Conservation (phyloP, 2,797 vertebrate species). For the Pteropus rufus region DNA sequence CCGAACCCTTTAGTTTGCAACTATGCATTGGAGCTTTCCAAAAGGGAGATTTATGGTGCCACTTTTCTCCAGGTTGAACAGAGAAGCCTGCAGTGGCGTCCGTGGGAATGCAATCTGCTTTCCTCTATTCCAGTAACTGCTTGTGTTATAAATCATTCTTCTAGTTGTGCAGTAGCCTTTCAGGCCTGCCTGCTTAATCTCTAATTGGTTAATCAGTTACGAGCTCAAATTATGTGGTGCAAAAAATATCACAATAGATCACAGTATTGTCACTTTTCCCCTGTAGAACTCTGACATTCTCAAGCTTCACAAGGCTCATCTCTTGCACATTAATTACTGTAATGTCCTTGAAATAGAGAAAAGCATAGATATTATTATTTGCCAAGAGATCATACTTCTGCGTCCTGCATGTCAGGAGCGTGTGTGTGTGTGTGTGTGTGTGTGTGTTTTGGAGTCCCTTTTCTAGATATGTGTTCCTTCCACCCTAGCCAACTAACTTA, state of each 20-base stretch:
- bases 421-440: background rate
- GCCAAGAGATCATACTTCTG: conserved; percentile 10
- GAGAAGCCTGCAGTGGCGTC: background rate
- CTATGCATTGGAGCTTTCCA: background rate
- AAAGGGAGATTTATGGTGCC: background rate
- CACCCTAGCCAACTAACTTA: background rate
- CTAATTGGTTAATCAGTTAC: conserved; percentile 65
- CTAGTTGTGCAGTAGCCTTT: conserved; percentile 23
- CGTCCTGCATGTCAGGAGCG: background rate
- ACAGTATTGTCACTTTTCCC: conserved; percentile 3
- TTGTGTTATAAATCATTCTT: conserved; percentile 54
- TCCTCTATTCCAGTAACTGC: background rate
- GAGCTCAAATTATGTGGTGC: conserved; percentile 15
- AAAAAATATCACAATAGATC: conserved; percentile 59
- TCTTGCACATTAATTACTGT: conserved; percentile 12
- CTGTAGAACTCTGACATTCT: conserved; percentile 46
- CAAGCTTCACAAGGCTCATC: background rate
- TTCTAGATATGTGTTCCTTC: background rate
- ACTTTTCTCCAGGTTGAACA: background rate
- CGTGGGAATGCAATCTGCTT: background rate
- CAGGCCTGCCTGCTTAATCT: conserved; percentile 48
- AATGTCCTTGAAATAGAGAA: conserved; percentile 20
- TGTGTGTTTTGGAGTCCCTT: background rate
- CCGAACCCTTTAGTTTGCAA: background rate
- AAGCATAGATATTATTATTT: background rate